Evolutionary conservation across 2,888 invertebrate genomes (phyloP).

Genomic region (Nineta flava): DNA sequence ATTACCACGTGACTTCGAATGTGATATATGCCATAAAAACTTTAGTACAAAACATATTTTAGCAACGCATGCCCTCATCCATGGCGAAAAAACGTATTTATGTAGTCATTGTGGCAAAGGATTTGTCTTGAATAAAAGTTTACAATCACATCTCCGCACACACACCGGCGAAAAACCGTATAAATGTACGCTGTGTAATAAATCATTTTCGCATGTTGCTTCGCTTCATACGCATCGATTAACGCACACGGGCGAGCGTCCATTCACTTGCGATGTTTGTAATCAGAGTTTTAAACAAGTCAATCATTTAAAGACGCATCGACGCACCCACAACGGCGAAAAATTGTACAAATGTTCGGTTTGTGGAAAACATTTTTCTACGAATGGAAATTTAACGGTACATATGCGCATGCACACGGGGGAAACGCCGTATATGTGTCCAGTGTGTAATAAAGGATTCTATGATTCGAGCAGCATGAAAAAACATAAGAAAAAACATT

Average conservation of each 20-base stretch:
- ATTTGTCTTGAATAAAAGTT: background rate
- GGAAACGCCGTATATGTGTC: constrained; percentile 3
- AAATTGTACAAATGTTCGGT: background rate
- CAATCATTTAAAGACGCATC: background rate
- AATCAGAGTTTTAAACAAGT: constrained; percentile 1
- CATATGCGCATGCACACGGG: background rate
- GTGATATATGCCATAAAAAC: background rate
- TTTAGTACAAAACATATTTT: background rate
- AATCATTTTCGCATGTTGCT: background rate
- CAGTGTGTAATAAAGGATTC: constrained; percentile 4
- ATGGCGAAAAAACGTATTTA: background rate
- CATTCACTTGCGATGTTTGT: background rate
- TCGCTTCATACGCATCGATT: background rate
- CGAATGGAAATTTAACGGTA: constrained; percentile 3
- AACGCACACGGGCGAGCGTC: constrained; percentile 1
- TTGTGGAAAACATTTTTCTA: constrained; percentile 1
- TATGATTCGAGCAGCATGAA: constrained; percentile 6
- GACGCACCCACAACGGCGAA: background rate
- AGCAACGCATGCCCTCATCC: background rate
- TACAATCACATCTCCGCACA: background rate
- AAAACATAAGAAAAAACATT: constrained; percentile 1
- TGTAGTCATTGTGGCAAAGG: background rate
- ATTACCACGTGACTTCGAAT: background rate
- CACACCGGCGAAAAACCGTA: background rate
- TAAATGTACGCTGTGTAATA: background rate